Conservation (phyloP, 2,888 invertebrate genomes). For the Leistus spinibarbis region DNA sequence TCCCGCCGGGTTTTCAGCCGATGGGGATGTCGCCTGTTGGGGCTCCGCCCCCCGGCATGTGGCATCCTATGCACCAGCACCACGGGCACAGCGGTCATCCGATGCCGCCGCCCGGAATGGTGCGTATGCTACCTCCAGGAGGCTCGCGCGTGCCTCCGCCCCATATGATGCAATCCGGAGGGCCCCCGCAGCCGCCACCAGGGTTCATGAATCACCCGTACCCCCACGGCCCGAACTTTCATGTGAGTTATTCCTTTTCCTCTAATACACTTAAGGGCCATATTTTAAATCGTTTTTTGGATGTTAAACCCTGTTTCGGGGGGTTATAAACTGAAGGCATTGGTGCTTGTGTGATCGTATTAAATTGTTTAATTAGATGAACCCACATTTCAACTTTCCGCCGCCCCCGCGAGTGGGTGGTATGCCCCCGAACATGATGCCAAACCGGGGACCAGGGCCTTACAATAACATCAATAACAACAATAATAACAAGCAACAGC, state of each 20-base stretch:
- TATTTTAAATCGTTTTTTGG: too few relatives aligned
- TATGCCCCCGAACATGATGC: conserved; percentile 43
- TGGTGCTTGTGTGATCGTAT: too few relatives aligned
- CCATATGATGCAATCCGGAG: conserved; percentile 44
- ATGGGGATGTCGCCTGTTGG: conserved; percentile 56
- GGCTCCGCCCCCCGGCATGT: not conserved
- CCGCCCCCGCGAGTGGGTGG: conserved; percentile 42
- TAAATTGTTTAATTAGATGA: conserved; percentile 42
- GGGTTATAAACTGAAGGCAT: too few relatives aligned
- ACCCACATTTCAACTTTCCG: conserved; percentile 40
- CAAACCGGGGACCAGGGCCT: conserved; percentile 50
- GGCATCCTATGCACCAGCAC: not conserved
- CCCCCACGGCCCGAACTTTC: conserved; percentile 16
- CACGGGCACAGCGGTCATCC: conserved; percentile 1
- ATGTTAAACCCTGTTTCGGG: too few relatives aligned
- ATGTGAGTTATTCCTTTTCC: too few relatives aligned
- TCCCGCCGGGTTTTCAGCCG: conserved; percentile 57
- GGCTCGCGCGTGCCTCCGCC: conserved; percentile 37
- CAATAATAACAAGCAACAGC: conserved; percentile 57
- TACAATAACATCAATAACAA: conserved; percentile 52
- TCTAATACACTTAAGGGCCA: too few relatives aligned
- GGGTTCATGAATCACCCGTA: conserved; percentile 45
- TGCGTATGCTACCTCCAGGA: conserved; percentile 44
- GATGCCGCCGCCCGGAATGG: conserved; percentile 48
- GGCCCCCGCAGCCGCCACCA: conserved; percentile 45